A percentile compares a stretch with the other conserved stretches of the same genome.
Evolutionary conservation across 2,797 vertebrate species (phyloP).

Genomic region (Pantherophis vulpinus): DNA sequence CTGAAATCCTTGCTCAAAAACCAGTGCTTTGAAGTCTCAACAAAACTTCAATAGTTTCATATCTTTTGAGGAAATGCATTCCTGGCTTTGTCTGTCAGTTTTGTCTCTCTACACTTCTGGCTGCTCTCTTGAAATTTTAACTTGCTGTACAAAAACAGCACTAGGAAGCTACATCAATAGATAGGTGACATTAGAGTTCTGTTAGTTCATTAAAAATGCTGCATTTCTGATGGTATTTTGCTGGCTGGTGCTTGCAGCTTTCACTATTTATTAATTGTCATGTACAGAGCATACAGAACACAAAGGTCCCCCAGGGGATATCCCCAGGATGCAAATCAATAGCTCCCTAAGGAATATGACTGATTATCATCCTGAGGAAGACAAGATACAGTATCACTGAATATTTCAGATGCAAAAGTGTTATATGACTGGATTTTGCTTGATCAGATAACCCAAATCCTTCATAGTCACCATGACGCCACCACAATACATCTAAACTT

Average conservation of each 20-base stretch:
- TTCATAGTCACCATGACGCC: conserved; percentile 27
- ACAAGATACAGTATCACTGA: conserved; percentile 19
- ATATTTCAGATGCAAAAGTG: conserved; percentile 4
- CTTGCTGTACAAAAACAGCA: background rate
- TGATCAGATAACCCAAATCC: conserved; percentile 14
- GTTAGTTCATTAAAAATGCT: background rate
- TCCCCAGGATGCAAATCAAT: background rate
- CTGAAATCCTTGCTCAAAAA: background rate
- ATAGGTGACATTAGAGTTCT: background rate
- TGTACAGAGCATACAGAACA: background rate
- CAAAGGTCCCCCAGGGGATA: background rate
- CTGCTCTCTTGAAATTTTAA: background rate
- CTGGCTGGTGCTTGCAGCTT: background rate
- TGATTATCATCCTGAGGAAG: background rate
- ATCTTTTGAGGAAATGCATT: background rate
- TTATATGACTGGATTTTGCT: conserved; percentile 6
- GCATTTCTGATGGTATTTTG: conserved; percentile 3
- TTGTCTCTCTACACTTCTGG: background rate
- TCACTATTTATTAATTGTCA: background rate
- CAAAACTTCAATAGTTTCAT: background rate
- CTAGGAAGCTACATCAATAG: background rate
- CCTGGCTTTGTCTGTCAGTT: background rate
- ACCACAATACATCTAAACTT: conserved; percentile 25
- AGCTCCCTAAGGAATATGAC: conserved; percentile 13
- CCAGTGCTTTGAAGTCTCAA: background rate